These are phyloP conservation scores for Drosophila mimica DNA, from an alignment of 2,888 invertebrate genomes.

Conservation along the genomic window DNA sequence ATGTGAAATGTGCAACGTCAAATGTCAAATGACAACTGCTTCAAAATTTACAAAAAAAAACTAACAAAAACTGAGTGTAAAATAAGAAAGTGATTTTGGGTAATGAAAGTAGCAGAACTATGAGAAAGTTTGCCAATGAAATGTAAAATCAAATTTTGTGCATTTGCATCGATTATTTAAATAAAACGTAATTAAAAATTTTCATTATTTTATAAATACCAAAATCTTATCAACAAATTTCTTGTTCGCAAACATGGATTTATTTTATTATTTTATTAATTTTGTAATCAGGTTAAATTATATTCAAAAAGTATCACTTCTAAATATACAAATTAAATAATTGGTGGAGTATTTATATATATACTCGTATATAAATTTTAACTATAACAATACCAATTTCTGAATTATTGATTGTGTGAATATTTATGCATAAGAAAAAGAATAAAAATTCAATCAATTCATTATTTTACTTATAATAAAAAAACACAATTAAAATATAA, in stretches of 20 bases:
- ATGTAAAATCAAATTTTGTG: background rate
- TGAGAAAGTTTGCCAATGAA: background rate
- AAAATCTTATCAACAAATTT: rapidly evolving
- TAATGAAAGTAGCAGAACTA: too few species aligned
- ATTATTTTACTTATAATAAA: too few species aligned
- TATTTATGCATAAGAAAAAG: background rate
- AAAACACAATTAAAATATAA: background rate
- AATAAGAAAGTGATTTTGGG: background rate
- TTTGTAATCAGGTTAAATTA: background rate
- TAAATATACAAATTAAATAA: background rate
- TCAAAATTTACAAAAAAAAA: slow-evolving; percentile 12
- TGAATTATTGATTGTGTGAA: background rate
- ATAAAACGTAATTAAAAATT: background rate
- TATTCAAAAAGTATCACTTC: background rate
- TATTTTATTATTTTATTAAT: background rate
- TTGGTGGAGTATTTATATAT: background rate
- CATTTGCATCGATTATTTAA: background rate
- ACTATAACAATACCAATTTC: background rate
- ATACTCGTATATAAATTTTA: background rate
- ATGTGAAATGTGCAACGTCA: slow-evolving; percentile 13
- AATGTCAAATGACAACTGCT: slow-evolving; percentile 25
- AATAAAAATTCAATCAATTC: rapidly evolving
- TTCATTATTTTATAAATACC: background rate
- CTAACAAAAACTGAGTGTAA: background rate
- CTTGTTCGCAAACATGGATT: background rate